Evolutionary conservation across 2,888 invertebrate species (phyloP), one percentile per base, ranked within the genome.

Genomic region (Sarcophaga caerulescens): DNA sequence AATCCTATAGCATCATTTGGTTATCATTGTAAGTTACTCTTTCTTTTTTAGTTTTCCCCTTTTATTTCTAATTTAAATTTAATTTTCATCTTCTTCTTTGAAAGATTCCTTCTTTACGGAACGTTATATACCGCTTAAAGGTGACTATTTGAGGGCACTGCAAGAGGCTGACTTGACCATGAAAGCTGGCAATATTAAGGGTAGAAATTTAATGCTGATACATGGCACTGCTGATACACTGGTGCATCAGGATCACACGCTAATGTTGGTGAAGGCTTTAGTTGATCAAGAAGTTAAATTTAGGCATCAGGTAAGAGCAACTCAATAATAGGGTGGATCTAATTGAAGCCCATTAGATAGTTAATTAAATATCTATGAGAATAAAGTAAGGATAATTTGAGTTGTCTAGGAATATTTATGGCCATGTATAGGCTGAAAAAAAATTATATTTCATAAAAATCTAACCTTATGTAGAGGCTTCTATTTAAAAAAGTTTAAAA

Each of bases 51-150:
- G 8, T 35, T 75, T 71, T 59, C 21, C 11, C 47, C 3, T 23
- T 59, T 52, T 52, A 11, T 19, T 47, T 47, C 47, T 19, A 21
- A 66, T 80, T n/a, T 4, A 47, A 57, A 71, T 52, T 25, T 66
- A 35, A 60, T 57, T 23, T 11, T 3, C 21, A 47, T 57, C 44
- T 59, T 25, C 14, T 14, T 65, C 19, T 5, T 69, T 76, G 79
- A 62, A 92, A 97, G 97, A 97, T 93, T 97, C 98, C 6, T 97
- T 96, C 89, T 98, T 97, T 94, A 96, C 98, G 85, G 98, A 99
- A 94, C 95, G 98, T 60, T 98, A 97, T 93, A 95, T 97, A 94
- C 97, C 98, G 0, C 95, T 97, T 94, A 95, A 95, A 60, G 94
- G 95, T 2, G 96, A 96, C 89, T 95, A 96, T 92, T 93, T 95